Evolutionary conservation across 2,113 vertebrate species (phyloP).

Genomic region (Lynx canadensis): DNA sequence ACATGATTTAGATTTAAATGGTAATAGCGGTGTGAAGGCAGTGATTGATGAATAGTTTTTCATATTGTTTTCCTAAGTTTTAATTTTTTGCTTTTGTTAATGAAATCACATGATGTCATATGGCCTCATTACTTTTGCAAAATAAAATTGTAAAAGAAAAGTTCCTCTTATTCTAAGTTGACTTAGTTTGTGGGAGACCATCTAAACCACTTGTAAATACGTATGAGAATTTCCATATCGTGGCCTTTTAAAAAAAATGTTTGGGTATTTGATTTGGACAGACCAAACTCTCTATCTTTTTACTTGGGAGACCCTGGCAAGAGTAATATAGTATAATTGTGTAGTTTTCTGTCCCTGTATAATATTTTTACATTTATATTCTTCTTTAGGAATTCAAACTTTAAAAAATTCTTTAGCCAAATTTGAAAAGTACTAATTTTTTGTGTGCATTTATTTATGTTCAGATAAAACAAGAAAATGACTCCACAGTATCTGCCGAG

Average conservation of each 20-base stretch:
- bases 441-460: conserved; percentile 38
- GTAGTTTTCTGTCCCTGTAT: not conserved
- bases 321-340: not conserved
- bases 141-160: conserved; percentile 33
- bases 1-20: not conserved
- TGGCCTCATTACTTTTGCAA: conserved; percentile 23
- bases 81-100: conserved; percentile 17
- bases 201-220: conserved; percentile 12
- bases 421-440: conserved; percentile 50
- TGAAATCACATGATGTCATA: not conserved
- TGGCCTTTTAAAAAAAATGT: not conserved
- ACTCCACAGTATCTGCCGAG: conserved; percentile 1
- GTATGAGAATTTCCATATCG: not conserved
- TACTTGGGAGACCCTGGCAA: conserved; percentile 1
- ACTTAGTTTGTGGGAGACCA: not conserved
- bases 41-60: conserved; percentile 20
- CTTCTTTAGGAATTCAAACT: not conserved
- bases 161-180: not conserved
- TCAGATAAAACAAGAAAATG: conserved; percentile 79
- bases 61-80: not conserved
- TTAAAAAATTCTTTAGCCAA: conserved; percentile 18
- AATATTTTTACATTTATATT: conserved; percentile 43
- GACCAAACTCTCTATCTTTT: not conserved
- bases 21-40: not conserved
- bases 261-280: not conserved